A percentile compares a stretch with the other conserved stretches of the same genome.
Conservation (phyloP, 37 sponge, comb jelly and placozoan species). For the Halisarca cf. caerulea region DNA sequence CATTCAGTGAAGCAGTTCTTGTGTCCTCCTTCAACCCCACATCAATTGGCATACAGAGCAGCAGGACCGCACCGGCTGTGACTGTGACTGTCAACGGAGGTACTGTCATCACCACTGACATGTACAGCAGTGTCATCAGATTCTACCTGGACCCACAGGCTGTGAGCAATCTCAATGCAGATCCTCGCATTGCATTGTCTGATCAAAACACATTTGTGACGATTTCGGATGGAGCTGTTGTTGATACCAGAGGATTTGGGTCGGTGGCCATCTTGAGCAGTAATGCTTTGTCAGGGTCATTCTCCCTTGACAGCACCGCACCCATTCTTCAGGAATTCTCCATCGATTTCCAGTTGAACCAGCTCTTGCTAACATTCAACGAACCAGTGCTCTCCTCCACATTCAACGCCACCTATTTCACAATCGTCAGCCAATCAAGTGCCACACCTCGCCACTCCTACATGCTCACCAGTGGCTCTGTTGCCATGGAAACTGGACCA, state of each 20-base stretch:
- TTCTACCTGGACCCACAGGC: conserved; percentile 42
- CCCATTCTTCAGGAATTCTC: conserved; percentile 62
- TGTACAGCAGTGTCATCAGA: conserved; percentile 39
- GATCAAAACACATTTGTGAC: conserved; percentile 61
- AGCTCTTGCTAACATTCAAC: conserved; percentile 63
- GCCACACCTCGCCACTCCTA: conserved; percentile 18
- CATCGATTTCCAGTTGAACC: conserved; percentile 60
- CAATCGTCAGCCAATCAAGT: conserved; percentile 54
- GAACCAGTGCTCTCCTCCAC: conserved; percentile 80
- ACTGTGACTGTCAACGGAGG: conserved; percentile 60
- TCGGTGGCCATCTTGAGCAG: conserved; percentile 40
- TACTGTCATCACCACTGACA: conserved; percentile 18
- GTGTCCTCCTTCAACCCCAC: conserved; percentile 37
- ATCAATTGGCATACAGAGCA: conserved; percentile 60
- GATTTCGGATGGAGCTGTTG: conserved; percentile 47
- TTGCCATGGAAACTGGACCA: conserved; percentile 24
- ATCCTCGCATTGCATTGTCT: conserved; percentile 55
- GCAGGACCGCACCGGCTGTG: not conserved
- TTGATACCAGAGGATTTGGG: conserved; percentile 52
- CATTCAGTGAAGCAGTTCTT: conserved; percentile 79
- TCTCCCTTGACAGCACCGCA: conserved; percentile 71
- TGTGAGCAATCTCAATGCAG: conserved; percentile 40
- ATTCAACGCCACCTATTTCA: conserved; percentile 42
- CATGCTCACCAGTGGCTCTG: conserved; percentile 15
- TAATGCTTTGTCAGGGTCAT: conserved; percentile 68